Conservation (phyloP, 2,113 vertebrate genomes). For the Chionodraco myersi region DNA sequence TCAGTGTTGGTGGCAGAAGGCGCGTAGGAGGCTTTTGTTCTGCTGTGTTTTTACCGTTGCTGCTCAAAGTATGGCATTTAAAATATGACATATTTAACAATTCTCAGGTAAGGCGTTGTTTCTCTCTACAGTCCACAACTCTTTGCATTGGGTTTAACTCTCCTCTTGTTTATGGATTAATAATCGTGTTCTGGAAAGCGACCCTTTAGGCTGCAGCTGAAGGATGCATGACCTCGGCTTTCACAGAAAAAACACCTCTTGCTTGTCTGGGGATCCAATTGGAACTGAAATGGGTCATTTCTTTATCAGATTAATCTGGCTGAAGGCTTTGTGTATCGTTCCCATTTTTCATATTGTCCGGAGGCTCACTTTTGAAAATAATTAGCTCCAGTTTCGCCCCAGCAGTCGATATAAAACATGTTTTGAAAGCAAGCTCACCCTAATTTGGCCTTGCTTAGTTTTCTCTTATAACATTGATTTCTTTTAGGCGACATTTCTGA, state of each 20-base stretch:
- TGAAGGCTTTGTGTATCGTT: slow-evolving; percentile 21
- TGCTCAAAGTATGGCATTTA: background rate
- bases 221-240: slow-evolving; percentile 4
- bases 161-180: slow-evolving; percentile 29
- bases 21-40: slow-evolving; percentile 36
- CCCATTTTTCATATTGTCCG: slow-evolving; percentile 33
- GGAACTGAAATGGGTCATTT: slow-evolving; percentile 47
- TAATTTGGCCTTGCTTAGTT: slow-evolving; percentile 6
- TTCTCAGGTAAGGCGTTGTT: background rate
- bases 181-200: background rate
- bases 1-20: slow-evolving; percentile 40
- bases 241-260: background rate
- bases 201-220: slow-evolving; percentile 4
- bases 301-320: slow-evolving; percentile 35
- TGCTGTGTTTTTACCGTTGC: background rate
- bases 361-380: slow-evolving; percentile 45
- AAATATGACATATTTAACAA: slow-evolving; percentile 18
- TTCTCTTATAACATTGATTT: background rate
- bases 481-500: background rate
- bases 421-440: background rate
- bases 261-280: slow-evolving; percentile 29
- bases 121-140: background rate
- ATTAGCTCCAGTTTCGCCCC: slow-evolving; percentile 43
- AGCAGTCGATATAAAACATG: background rate
- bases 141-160: background rate